Evolutionary conservation across 1,140 invertebrate genomes (phyloP), one percentile per base, ranked within the genome.

Genomic region (Oedothorax gibbosus): DNA sequence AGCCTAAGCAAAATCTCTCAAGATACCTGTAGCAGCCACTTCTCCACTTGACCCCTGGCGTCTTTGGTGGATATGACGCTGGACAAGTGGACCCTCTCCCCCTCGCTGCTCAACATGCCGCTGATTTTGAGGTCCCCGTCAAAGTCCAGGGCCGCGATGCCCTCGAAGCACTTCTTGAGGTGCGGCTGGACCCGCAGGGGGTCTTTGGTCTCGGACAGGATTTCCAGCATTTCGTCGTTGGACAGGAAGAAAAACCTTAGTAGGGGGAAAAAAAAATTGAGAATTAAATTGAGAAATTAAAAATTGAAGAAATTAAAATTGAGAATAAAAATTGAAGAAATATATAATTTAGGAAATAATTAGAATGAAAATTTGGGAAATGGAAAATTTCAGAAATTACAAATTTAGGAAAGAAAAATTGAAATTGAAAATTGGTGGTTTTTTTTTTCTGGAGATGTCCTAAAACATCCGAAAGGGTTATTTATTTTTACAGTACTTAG

Each of bases 191-290:
- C 96, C 85, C 95, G 93, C 15, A 93, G 88, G 0, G 94, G 96
- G 91, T 98, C 96, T 90, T 96, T 97, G 0, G 95, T 94, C 92
- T 98, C 96, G 0, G 96, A 97, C 64, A 99, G 90, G 88, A 99
- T 98, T 90, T 98, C 96, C 35, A 98, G 91, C 93, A 99, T 95
- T 91, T 98, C 97, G 88, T 98, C 96, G 89, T 98, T 98, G 9
- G 97, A 98, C 57, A 99, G 91, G 88, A 98, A 99, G 91, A 98
- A 98, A 89, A 99, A 97, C 89, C 97, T 93, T 50, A 88, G 68
- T 2, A n/a, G n/a, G 35, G 5, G n/a, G n/a, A 12, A 15, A 80
- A 80, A 20, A 1, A 57, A 57, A 2, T 57, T 57, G 10, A 57
- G 15, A 57, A 2, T 2, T 1, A 10, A 57, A 57, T 57, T 15